Evolutionary conservation across 2,113 vertebrate species (phyloP), one percentile per base, ranked within the genome.

Genomic region (Puffinus mauretanicus): DNA sequence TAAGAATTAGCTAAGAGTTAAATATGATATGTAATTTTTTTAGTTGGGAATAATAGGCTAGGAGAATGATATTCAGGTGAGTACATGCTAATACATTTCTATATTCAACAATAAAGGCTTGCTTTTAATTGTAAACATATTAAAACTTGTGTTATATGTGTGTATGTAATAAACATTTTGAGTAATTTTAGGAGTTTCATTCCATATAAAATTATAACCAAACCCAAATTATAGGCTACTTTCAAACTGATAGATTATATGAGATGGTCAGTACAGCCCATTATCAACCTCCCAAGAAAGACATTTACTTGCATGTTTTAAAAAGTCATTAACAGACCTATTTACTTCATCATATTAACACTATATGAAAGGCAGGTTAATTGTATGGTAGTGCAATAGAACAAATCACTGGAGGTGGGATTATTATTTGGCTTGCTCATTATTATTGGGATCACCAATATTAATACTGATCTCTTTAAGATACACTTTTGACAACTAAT

Each of bases 361-460:
- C 18, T 72, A 38, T 84, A 47, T 38, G 72, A 55, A 85, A 93
- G 69, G 62, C 88, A 58, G 62, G 40, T 95, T 71, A 90, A 61
- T 57, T 86, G 69, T 4, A 8, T 76, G 38, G 24, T 32, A 47
- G 52, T 65, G 72, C n/a, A 73, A 40, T 17, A 19, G 66, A 27
- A n/a, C 16, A 65, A n/a, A 38, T 92, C 64, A 32, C 20, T 44
- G 34, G 62, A 88, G 67, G 42, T 60, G 64, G 32, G 52, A 29
- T 70, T 87, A 57, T 62, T 62, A 36, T 95, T 93, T 96, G 52
- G 24, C 71, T 93, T 83, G 83, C 73, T 94, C 34, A n/a, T 91
- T 93, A 42, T 61, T 88, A 38, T 22, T 73, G 51, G 60, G 69
- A 70, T 54, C 70, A 82, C 58, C 73, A 92, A 34, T 95, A 47